Evolutionary conservation across 2,797 vertebrate species (phyloP).

Genomic region (Microctenopoma steveboyesi): DNA sequence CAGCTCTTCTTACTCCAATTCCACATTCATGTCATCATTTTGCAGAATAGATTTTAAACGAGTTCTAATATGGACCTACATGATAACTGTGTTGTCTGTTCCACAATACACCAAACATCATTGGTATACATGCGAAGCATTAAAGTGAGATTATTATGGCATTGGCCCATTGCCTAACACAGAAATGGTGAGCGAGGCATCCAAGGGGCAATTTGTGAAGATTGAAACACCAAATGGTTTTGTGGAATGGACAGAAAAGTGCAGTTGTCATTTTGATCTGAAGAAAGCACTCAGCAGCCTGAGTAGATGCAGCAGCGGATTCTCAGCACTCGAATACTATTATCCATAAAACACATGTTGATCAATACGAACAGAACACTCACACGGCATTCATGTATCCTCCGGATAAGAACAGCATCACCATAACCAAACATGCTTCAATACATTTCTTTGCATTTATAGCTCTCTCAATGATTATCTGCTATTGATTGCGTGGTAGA

Average conservation of each 20-base stretch:
- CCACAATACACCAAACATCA: conserved; percentile 23
- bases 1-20: conserved; percentile 1
- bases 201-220: conserved; percentile 38
- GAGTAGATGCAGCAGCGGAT: not conserved
- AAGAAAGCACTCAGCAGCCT: conserved; percentile 28
- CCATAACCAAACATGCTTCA: conserved; percentile 9
- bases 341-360: conserved; percentile 12
- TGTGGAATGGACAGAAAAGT: conserved; percentile 37
- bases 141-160: conserved; percentile 20
- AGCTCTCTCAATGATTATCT: conserved; percentile 49
- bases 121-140: conserved; percentile 8
- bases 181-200: conserved; percentile 40
- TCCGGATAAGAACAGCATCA: not conserved
- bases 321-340: conserved; percentile 22
- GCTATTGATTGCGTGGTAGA: conserved; percentile 64
- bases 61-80: conserved; percentile 21
- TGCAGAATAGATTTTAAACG: not conserved
- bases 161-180: conserved; percentile 15
- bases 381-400: not conserved
- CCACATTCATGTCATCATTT: conserved; percentile 16
- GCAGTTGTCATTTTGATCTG: conserved; percentile 32
- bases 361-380: conserved; percentile 15
- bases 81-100: conserved; percentile 4
- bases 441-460: conserved; percentile 18
- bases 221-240: conserved; percentile 43